phyloP scores from a whole-genome alignment of 2,797 vertebrate species.

The Myoxocephalus aenaeus region DNA sequence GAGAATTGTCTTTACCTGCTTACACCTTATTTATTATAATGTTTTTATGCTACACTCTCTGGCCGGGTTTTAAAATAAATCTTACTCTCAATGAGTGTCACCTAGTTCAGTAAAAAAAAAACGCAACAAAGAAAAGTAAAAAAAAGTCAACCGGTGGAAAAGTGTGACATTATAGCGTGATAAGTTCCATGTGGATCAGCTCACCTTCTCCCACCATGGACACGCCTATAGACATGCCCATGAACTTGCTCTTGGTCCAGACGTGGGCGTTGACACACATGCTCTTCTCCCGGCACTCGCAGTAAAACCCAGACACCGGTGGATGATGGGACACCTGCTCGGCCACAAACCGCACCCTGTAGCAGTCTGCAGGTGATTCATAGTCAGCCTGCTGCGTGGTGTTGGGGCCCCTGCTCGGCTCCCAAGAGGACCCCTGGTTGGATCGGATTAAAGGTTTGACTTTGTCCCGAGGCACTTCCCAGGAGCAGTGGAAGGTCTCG shows the following conservation, averaged over 20 bases:
- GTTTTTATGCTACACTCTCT: not conserved
- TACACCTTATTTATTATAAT: no score
- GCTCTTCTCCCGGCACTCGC: slow-evolving; percentile 92
- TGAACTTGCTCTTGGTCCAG: slow-evolving; percentile 98
- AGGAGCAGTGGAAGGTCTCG: slow-evolving; percentile 95
- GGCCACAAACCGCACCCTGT: slow-evolving; percentile 89
- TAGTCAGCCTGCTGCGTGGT: slow-evolving; percentile 62
- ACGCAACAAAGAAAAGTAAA: not conserved
- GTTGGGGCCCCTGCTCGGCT: slow-evolving; percentile 60
- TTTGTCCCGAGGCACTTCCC: slow-evolving; percentile 91
- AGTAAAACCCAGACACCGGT: slow-evolving; percentile 94
- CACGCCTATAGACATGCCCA: slow-evolving; percentile 97
- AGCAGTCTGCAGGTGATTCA: slow-evolving; percentile 74
- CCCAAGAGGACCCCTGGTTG: slow-evolving; percentile 66
- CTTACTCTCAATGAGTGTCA: not conserved
- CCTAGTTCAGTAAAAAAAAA: not conserved
- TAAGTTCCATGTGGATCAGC: not conserved
- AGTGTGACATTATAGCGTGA: not conserved
- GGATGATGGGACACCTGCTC: slow-evolving; percentile 97
- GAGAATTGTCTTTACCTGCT: no score
- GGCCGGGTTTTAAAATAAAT: not conserved
- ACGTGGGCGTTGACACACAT: slow-evolving; percentile 91
- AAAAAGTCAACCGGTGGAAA: not conserved
- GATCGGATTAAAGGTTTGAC: slow-evolving; percentile 82
- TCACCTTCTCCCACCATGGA: slow-evolving; percentile 95